phyloP scores from a whole-genome alignment of 2,888 invertebrate species.

The Drosophila aldrichi region DNA sequence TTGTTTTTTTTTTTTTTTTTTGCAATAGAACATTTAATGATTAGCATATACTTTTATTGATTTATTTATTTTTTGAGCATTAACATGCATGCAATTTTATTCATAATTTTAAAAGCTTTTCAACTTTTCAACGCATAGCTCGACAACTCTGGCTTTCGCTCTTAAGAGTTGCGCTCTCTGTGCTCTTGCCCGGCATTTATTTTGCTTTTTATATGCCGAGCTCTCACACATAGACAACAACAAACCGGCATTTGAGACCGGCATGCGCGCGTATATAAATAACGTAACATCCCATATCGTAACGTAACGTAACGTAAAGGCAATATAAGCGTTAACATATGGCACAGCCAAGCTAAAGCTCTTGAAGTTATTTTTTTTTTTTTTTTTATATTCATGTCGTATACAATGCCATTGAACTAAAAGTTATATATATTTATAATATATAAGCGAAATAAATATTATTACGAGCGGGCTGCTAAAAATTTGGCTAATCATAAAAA shows the following conservation, averaged over 20 bases:
- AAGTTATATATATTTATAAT: constrained; percentile 7
- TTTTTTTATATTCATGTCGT: constrained; percentile 12
- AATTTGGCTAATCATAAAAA: constrained; percentile 4
- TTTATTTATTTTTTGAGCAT: no score
- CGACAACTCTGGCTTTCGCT: constrained; percentile 60
- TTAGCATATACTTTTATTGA: no score
- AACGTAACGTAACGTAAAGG: constrained; percentile 7
- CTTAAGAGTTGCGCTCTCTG: constrained; percentile 41
- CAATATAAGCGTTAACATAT: background rate
- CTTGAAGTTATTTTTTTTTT: constrained; percentile 1
- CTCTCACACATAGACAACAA: constrained; percentile 30
- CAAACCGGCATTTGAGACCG: constrained; percentile 63
- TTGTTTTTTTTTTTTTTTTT: no score
- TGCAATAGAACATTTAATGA: no score
- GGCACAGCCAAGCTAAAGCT: constrained; percentile 1
- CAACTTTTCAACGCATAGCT: background rate
- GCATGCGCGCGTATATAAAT: constrained; percentile 19
- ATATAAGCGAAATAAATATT: constrained; percentile 8
- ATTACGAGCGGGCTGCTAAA: constrained; percentile 9
- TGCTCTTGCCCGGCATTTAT: constrained; percentile 60
- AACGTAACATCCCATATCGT: constrained; percentile 37
- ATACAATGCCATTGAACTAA: constrained; percentile 54
- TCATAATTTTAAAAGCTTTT: background rate
- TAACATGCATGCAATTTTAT: background rate
- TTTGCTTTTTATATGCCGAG: constrained; percentile 29